A percentile compares a stretch with the other conserved stretches of the same genome.
phyloP scores from a whole-genome alignment of 2,888 invertebrate genomes.

The Cheiracanthium punctorium region DNA sequence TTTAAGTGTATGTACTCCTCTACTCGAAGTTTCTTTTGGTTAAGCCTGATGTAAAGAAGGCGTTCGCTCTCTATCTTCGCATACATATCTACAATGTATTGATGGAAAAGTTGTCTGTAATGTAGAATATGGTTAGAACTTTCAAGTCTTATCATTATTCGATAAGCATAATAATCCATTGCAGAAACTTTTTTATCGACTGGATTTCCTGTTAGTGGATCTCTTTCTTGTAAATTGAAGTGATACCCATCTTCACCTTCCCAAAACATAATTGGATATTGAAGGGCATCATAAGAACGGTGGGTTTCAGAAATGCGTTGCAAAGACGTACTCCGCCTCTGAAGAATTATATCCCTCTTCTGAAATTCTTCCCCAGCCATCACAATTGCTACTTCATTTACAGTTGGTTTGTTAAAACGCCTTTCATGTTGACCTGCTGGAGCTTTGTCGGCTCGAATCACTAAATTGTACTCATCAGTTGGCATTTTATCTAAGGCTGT shows the following conservation, averaged over 20 bases:
- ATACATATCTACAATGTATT: constrained; percentile 74
- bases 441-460: constrained; percentile 60
- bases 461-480: constrained; percentile 38
- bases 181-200: background rate
- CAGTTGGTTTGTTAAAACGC: constrained; percentile 69
- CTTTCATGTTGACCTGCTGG: constrained; percentile 24
- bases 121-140: background rate
- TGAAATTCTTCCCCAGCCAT: constrained; percentile 49
- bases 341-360: constrained; percentile 61
- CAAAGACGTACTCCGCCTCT: constrained; percentile 30
- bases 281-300: too few species aligned
- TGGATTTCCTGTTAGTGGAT: too few species aligned
- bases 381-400: constrained; percentile 72
- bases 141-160: background rate
- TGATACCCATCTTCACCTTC: too few species aligned
- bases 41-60: constrained; percentile 71
- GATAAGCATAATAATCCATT: constrained; percentile 22
- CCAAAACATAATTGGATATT: too few species aligned
- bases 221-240: too few species aligned
- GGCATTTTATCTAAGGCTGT: constrained; percentile 56
- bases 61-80: constrained; percentile 73
- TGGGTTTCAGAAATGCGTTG: too few species aligned
- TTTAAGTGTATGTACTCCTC: constrained; percentile 73
- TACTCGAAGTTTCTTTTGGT: constrained; percentile 73
- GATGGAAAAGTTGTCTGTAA: constrained; percentile 48